phyloP scores from a whole-genome alignment of 2,888 invertebrate species.

The Xiphydria camelus region DNA sequence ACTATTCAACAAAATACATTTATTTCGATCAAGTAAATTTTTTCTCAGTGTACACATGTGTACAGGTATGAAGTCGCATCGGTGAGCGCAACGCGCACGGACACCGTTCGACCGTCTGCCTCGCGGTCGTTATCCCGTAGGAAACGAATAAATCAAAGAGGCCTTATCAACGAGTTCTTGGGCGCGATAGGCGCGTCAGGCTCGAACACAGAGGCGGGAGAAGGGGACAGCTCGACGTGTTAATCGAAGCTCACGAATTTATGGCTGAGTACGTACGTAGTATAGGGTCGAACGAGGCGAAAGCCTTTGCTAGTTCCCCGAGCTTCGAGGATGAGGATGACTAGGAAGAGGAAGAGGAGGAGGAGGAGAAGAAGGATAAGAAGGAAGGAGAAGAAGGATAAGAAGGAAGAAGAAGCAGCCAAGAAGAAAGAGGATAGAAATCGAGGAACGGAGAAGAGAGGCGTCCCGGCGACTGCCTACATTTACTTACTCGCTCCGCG shows the following conservation, averaged over 20 bases:
- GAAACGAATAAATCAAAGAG: conserved; percentile 36
- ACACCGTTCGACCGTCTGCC: conserved; percentile 1
- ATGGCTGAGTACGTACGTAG: conserved; percentile 8
- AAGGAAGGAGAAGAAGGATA: neutral
- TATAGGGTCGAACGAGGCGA: too few relatives aligned
- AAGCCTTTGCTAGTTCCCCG: too few relatives aligned
- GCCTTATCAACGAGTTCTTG: conserved; percentile 32
- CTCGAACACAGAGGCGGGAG: neutral
- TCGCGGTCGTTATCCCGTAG: conserved; percentile 31
- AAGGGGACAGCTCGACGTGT: conserved; percentile 19
- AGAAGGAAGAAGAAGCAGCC: neutral
- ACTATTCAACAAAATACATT: too few relatives aligned
- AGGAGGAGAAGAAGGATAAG: conserved; percentile 6
- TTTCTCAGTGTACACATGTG: too few relatives aligned
- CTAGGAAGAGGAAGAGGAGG: conserved; percentile 2
- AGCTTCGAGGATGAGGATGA: too few relatives aligned
- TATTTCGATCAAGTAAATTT: too few relatives aligned
- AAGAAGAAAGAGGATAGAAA: too few relatives aligned
- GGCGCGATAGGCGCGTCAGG: conserved; percentile 2
- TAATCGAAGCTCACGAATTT: conserved; percentile 28
- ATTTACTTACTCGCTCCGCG: too few relatives aligned
- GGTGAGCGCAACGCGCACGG: too few relatives aligned
- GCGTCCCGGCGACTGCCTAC: too few relatives aligned
- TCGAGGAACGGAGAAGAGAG: too few relatives aligned
- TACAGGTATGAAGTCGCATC: too few relatives aligned